Evolutionary conservation across 2,113 vertebrate species (phyloP).

Genomic region (Micronisus gabar): DNA sequence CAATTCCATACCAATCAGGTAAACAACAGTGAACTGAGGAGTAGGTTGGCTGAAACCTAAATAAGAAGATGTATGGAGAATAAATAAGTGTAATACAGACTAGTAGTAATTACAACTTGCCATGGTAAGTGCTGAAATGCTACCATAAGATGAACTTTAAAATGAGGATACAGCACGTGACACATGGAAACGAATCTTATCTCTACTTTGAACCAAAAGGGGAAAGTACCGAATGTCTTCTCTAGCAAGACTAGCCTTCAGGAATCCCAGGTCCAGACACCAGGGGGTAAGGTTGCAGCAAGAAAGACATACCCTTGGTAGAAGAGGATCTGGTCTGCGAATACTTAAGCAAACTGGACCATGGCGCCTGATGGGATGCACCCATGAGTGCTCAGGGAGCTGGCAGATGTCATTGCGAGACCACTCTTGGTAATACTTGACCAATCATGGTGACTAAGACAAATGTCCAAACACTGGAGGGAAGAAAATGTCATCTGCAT

Average conservation of each 20-base stretch:
- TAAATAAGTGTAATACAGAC: neutral
- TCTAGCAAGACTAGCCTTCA: neutral
- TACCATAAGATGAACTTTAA: neutral
- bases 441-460: neutral
- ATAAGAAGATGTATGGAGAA: neutral
- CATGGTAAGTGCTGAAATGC: neutral
- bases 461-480: neutral
- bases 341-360: neutral
- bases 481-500: neutral
- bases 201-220: neutral
- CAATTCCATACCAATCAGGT: neutral
- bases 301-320: neutral
- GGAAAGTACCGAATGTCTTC: neutral
- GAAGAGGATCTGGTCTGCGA: neutral
- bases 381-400: neutral
- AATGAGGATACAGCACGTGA: neutral
- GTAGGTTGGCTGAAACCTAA: neutral
- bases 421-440: neutral
- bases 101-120: neutral
- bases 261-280: neutral
- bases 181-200: neutral
- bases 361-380: neutral
- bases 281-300: neutral
- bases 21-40: neutral
- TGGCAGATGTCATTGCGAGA: neutral